Evolutionary conservation across 2,113 vertebrate species (phyloP).

Genomic region (Campylorhamphus procurvoides): DNA sequence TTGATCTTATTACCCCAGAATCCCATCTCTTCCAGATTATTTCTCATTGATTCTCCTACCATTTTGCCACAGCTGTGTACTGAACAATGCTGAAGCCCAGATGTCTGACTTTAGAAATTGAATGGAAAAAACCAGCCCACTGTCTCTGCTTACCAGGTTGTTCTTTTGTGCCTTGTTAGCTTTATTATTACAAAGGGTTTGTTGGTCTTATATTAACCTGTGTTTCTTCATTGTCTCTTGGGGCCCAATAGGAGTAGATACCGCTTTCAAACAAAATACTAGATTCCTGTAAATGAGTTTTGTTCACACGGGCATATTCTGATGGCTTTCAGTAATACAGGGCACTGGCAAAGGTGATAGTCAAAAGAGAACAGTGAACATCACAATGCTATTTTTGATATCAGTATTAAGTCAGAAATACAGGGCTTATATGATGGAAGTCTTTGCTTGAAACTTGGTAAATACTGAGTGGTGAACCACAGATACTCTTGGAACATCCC

Average conservation of each 20-base stretch:
- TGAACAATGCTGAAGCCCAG: not conserved
- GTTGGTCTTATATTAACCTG: not conserved
- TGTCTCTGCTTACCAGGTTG: not conserved
- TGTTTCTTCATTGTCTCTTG: not conserved
- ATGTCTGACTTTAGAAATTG: not conserved
- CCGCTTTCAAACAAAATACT: not conserved
- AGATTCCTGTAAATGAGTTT: not conserved
- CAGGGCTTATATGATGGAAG: constrained; percentile 1
- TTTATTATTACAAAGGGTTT: not conserved
- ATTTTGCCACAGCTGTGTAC: not conserved
- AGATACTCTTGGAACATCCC: constrained; percentile 62
- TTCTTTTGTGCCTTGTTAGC: not conserved
- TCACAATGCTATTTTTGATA: constrained; percentile 25
- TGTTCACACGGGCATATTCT: not conserved
- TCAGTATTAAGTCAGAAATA: constrained; percentile 14
- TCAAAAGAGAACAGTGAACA: not conserved
- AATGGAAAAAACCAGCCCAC: not conserved
- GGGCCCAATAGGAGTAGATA: not conserved
- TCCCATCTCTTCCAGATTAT: not conserved
- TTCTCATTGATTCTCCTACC: not conserved
- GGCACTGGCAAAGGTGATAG: not conserved
- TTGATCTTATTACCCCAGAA: not conserved
- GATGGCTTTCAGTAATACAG: not conserved
- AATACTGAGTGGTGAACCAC: constrained; percentile 61
- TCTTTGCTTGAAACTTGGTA: constrained; percentile 46